A percentile compares a stretch with the other conserved stretches of the same genome.
Conservation (phyloP, 2,113 vertebrate species). For the Shinisaurus crocodilurus region DNA sequence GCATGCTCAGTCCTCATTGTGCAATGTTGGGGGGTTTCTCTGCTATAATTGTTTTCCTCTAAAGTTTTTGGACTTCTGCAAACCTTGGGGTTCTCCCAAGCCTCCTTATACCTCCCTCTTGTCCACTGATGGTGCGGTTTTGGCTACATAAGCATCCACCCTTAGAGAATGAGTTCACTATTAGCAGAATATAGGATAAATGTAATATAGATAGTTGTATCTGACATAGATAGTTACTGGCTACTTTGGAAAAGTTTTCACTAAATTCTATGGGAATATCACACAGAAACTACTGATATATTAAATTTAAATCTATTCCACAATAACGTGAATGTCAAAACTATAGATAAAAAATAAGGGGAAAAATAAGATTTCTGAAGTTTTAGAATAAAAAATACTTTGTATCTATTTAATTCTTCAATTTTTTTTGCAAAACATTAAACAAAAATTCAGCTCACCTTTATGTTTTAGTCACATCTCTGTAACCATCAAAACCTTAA, state of each 20-base stretch:
- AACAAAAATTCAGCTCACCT: conserved; percentile 28
- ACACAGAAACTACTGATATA: too few relatives aligned
- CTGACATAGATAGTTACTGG: background rate
- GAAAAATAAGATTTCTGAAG: conserved; percentile 22
- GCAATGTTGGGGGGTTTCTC: background rate
- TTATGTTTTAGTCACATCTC: conserved; percentile 39
- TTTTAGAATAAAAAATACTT: conserved; percentile 34
- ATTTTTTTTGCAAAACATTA: conserved; percentile 14
- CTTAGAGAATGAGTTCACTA: background rate
- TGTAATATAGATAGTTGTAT: background rate
- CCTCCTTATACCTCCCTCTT: background rate
- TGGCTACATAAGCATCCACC: background rate
- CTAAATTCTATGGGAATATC: background rate
- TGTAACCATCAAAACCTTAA: conserved; percentile 42
- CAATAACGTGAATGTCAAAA: conserved; percentile 43
- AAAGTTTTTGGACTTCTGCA: background rate
- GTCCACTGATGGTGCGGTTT: background rate
- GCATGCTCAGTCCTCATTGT: background rate
- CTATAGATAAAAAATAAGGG: background rate
- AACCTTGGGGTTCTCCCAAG: background rate
- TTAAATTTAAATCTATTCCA: conserved; percentile 18
- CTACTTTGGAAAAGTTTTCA: background rate
- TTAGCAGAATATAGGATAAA: background rate
- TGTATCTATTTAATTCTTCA: background rate
- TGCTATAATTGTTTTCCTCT: background rate